Evolutionary conservation across 2,888 invertebrate species (phyloP), one percentile per base, ranked within the genome.

Genomic region (Rambutsinella grinnellia): DNA sequence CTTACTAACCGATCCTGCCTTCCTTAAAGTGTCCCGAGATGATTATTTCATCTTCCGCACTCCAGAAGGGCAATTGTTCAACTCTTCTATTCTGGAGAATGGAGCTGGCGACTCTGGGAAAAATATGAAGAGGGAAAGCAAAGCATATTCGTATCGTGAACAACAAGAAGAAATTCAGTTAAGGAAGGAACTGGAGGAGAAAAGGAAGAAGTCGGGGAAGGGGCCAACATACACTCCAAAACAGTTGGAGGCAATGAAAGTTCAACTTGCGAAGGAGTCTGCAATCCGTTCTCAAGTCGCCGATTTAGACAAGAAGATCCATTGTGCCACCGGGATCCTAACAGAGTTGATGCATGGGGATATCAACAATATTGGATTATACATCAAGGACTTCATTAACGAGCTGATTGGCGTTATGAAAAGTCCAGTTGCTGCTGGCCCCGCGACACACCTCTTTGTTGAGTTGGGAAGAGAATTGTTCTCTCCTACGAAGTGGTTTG

Each of bases 101-200:
- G 82, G 81, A 10, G 49, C 56, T n/a, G 83, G 84, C 15, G 83
- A 81, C 2, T 61, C 76, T 3, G 80, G 76, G 3, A 85, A 84
- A 76, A 97, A 98, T 84, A 90, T 98, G 86, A 96, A 95, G 87
- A 90, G 97, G 17, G 99, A 99, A 86, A 98, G 96, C 87, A 98
- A 97, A 87, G 94, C 93, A 1, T 99, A 99, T 87, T 96, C 96
- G 79, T 97, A 95, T 87, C 95, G 96, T 86, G 99, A 99, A 79
- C 99, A 99, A 86, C 89, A 96, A 85, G 98, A 97, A 85, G 99
- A 99, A 86, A 87, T 96, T 82, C 95, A 97, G 85, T 88, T 98
- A 66, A 89, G 94, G n/a, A 91, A 95, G 77, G 97, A 98, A 87
- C 88, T 97, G 21, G 97, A 97, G 84, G 96, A 96, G 84, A 96